phyloP scores from a whole-genome alignment of 2,797 vertebrate species.

The Clarias fuscus region DNA sequence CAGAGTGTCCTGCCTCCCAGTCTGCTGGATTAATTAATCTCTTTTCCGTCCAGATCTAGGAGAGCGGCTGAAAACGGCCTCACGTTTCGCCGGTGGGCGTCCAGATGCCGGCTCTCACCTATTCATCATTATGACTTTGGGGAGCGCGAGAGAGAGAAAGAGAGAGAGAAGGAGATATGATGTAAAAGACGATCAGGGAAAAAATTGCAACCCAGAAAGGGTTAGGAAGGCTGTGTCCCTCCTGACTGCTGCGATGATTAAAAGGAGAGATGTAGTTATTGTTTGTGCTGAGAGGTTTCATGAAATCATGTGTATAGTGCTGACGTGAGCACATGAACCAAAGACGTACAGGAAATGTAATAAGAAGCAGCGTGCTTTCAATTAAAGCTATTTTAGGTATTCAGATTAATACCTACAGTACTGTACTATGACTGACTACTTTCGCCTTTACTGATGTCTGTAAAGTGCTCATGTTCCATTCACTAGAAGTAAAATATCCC shows the following conservation, averaged over 20 bases:
- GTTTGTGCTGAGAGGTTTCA: constrained; percentile 45
- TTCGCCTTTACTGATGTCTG: constrained; percentile 7
- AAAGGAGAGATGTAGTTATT: constrained; percentile 52
- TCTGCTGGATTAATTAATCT: constrained; percentile 80
- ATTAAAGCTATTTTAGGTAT: no score
- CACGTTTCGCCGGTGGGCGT: constrained; percentile 74
- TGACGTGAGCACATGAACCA: constrained; percentile 47
- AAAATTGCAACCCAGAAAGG: constrained; percentile 32
- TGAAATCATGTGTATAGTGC: constrained; percentile 51
- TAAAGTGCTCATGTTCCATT: constrained; percentile 18
- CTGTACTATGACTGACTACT: background rate
- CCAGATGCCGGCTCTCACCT: constrained; percentile 68
- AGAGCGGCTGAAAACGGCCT: constrained; percentile 71
- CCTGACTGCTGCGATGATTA: constrained; percentile 53
- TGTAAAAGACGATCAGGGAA: constrained; percentile 20
- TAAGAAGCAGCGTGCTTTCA: constrained; percentile 45
- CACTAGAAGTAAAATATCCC: constrained; percentile 1
- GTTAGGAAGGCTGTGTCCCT: constrained; percentile 39
- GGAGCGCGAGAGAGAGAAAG: constrained; percentile 2
- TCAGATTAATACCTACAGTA: constrained; percentile 34
- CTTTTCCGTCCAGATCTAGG: constrained; percentile 69
- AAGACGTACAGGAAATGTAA: constrained; percentile 35
- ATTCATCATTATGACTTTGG: constrained; percentile 74
- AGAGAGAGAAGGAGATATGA: constrained; percentile 22
- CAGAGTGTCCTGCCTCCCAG: constrained; percentile 62